These are phyloP conservation scores for Synergus japonicus DNA, from an alignment of 2,888 invertebrate species.

Conservation along the genomic window DNA sequence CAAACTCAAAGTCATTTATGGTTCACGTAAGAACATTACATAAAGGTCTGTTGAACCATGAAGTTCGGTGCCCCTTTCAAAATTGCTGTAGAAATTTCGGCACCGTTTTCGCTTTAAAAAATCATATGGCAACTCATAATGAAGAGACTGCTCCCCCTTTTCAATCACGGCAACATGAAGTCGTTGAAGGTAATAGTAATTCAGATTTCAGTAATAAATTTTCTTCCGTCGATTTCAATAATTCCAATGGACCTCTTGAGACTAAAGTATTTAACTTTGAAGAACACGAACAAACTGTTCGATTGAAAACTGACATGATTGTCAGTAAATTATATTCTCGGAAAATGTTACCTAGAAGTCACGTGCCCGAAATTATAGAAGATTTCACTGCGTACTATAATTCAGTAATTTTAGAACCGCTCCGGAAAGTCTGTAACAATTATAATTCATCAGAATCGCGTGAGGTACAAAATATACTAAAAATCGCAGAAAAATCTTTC, in stretches of 20 bases:
- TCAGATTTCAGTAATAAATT: no score
- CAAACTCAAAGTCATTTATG: background rate
- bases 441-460: background rate
- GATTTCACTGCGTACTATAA: background rate
- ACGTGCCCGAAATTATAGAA: background rate
- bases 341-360: background rate
- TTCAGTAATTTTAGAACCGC: background rate
- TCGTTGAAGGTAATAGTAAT: no score
- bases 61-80: background rate
- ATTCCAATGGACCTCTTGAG: background rate
- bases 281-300: background rate
- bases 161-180: background rate
- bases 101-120: background rate
- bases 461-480: background rate
- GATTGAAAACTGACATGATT: background rate
- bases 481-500: background rate
- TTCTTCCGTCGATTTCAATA: no score
- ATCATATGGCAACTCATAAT: background rate
- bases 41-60: background rate
- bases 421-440: background rate
- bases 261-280: background rate
- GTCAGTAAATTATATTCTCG: background rate
- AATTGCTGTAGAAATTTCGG: background rate
- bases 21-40: background rate
- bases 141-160: background rate